Percentiles rank a stretch among this genome's conserved stretches.
These are phyloP conservation scores for Drosophila parthenogenetica DNA, from an alignment of 2,888 invertebrate species.

Conservation along the genomic window DNA sequence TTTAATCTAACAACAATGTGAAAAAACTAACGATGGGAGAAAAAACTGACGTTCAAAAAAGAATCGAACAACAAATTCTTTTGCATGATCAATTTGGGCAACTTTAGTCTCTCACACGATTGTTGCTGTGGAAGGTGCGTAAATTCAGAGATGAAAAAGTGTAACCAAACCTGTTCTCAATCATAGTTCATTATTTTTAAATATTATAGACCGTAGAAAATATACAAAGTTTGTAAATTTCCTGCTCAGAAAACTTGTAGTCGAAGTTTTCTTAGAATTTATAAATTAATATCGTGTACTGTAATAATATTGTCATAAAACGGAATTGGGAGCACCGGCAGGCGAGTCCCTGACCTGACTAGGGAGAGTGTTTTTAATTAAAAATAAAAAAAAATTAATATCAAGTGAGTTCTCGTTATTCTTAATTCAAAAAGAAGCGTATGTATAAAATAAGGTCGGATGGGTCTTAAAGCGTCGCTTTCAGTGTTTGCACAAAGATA, in stretches of 20 bases:
- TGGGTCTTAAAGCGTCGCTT: conserved; percentile 70
- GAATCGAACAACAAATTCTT: conserved; percentile 66
- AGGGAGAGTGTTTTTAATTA: conserved; percentile 58
- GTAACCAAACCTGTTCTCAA: conserved; percentile 49
- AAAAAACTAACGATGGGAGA: conserved; percentile 32
- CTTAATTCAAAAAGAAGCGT: conserved; percentile 32
- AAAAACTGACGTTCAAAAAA: conserved; percentile 43
- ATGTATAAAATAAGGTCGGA: conserved; percentile 68
- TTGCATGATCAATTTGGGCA: conserved; percentile 72
- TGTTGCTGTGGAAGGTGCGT: conserved; percentile 29
- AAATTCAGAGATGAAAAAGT: conserved; percentile 41
- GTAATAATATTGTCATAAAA: neutral
- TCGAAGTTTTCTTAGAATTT: neutral
- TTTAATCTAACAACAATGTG: conserved; percentile 3
- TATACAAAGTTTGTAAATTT: neutral
- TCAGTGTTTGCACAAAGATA: conserved; percentile 77
- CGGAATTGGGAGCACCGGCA: conserved; percentile 1
- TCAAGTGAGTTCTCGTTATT: conserved; percentile 46
- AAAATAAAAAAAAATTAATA: conserved; percentile 43
- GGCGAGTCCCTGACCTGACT: conserved; percentile 46
- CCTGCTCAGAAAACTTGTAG: neutral
- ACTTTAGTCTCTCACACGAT: conserved; percentile 17
- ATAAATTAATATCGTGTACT: neutral
- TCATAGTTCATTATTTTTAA: conserved; percentile 15
- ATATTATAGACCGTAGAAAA: neutral